Percentiles rank a stretch among this genome's conserved stretches.
Conservation (phyloP, 2,797 vertebrate genomes). For the Discoglossus pictus region DNA sequence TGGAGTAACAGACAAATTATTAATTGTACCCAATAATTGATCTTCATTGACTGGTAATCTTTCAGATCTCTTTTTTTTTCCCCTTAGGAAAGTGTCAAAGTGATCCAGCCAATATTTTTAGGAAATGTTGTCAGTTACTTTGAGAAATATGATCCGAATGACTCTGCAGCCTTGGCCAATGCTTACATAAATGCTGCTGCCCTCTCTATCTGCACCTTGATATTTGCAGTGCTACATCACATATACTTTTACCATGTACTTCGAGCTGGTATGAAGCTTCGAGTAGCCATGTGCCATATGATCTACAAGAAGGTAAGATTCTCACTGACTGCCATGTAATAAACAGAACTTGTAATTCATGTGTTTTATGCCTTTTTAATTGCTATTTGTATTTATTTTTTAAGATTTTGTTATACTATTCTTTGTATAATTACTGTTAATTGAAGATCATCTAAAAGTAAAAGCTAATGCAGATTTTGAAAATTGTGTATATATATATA, state of each 20-base stretch:
- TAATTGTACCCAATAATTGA: no score
- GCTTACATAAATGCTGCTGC: conserved; percentile 72
- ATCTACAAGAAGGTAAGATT: conserved; percentile 88
- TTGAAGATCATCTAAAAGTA: no score
- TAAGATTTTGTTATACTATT: no score
- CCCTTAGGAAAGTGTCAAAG: conserved; percentile 80
- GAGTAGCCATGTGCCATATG: conserved; percentile 91
- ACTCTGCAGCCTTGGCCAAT: conserved; percentile 55
- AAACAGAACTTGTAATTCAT: not conserved
- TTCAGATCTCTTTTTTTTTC: conserved; percentile 6
- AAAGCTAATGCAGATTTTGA: no score
- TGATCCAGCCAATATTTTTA: conserved; percentile 85
- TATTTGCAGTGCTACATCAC: conserved; percentile 79
- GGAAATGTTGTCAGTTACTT: conserved; percentile 84
- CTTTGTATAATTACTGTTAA: no score
- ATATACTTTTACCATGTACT: conserved; percentile 85
- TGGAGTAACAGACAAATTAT: no score
- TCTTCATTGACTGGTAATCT: no score
- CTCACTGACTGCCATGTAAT: no score
- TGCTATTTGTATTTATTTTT: not conserved
- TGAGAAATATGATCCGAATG: conserved; percentile 67
- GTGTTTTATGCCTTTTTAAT: not conserved
- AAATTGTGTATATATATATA: no score
- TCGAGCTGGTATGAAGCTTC: conserved; percentile 84
- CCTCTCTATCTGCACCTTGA: conserved; percentile 73